These are phyloP conservation scores for Hyaena hyaena DNA, from an alignment of 2,113 vertebrate species.

Conservation along the genomic window DNA sequence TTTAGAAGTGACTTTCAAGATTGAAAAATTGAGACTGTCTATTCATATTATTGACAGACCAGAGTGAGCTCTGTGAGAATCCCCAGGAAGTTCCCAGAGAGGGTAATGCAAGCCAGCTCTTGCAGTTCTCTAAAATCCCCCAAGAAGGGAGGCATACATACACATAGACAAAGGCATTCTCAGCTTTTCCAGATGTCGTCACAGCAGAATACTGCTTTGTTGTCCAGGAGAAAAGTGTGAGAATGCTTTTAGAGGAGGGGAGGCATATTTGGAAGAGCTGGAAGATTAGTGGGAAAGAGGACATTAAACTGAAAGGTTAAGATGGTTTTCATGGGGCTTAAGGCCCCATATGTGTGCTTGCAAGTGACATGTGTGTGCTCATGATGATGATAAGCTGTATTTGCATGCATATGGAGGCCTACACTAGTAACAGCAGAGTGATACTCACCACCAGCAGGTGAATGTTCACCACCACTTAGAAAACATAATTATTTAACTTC, in stretches of 20 bases:
- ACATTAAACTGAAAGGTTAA: neutral
- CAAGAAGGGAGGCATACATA: neutral
- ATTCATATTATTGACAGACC: neutral
- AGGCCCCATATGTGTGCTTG: neutral
- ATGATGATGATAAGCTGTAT: neutral
- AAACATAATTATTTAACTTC: neutral
- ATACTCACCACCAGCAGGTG: neutral
- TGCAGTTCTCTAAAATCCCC: neutral
- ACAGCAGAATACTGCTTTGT: neutral
- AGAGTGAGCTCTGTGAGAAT: neutral
- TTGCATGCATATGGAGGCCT: neutral
- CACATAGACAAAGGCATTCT: neutral
- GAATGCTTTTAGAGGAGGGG: neutral
- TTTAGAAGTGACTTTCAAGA: slow-evolving; percentile 15
- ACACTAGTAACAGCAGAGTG: neutral
- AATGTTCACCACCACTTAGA: neutral
- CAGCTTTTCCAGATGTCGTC: neutral
- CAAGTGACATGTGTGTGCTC: neutral
- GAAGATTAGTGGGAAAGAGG: neutral
- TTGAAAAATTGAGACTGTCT: neutral
- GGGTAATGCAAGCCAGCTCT: neutral
- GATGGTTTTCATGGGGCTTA: neutral
- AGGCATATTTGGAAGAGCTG: neutral
- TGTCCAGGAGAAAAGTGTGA: neutral
- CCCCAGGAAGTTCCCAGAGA: neutral